These are phyloP conservation scores for Ginglymostoma cirratum DNA, from an alignment of 2,113 vertebrate genomes.

Conservation along the genomic window DNA sequence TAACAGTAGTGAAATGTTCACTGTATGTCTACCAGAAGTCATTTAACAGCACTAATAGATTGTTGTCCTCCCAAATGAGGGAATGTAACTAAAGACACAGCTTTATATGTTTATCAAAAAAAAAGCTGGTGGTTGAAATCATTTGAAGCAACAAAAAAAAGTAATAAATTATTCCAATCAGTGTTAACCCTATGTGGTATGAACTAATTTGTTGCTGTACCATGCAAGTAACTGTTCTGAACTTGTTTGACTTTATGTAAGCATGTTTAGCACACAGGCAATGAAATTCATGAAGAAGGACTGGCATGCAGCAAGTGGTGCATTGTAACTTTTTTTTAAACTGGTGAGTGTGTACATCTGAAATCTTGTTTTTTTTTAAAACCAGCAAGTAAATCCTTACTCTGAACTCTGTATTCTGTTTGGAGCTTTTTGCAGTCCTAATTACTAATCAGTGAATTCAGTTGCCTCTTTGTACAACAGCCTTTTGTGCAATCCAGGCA, in stretches of 20 bases:
- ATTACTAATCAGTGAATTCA: neutral
- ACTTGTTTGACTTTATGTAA: conserved; percentile 30
- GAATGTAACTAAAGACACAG: no score
- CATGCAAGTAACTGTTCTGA: conserved; percentile 20
- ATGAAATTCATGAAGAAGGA: conserved; percentile 17
- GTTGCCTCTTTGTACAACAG: neutral
- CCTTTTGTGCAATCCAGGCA: neutral
- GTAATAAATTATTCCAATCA: neutral
- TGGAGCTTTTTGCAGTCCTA: neutral
- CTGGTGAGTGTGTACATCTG: conserved; percentile 20
- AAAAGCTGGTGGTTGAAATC: neutral
- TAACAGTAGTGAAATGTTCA: neutral
- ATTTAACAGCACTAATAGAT: neutral
- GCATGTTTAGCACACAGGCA: conserved; percentile 31
- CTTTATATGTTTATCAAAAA: neutral
- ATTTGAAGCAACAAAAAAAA: neutral
- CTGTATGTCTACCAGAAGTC: neutral
- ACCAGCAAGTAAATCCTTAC: neutral
- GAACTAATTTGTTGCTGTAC: neutral
- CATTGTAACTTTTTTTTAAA: neutral
- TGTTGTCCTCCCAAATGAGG: neutral
- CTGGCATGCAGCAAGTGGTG: conserved; percentile 31
- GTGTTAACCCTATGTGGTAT: neutral
- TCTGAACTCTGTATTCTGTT: neutral
- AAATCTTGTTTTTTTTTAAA: neutral